Base-by-base conservation (phyloP, 2,888 invertebrate genomes). In the Cosmopolites sordidus region DNA sequence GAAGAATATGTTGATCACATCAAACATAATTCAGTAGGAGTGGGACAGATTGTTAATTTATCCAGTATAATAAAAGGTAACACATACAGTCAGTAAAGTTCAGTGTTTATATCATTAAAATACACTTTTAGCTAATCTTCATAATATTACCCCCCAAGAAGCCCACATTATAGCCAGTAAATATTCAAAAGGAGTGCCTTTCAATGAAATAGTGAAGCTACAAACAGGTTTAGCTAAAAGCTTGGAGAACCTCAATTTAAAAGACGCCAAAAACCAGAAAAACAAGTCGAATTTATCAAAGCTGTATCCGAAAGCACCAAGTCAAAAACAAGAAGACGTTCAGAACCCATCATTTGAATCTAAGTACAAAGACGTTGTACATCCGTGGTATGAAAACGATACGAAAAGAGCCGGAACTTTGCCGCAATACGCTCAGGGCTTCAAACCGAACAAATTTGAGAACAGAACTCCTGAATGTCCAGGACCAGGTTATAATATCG, bases 1-100 rank as follows among this genome's bases (percentile, higher is more conserved):
- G 68, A 72, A 44, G 74, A 75, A 50, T 75, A 75, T 56, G 67
- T 75, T 14, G 66, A 67, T n/a, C 72, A 75, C 51, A 63, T 75
- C 17, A 72, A 73, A 46, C 67, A 70, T 43, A 67, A 65, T 43
- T 72, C 71, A 43, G 74, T 72, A 8, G 75, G 75, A 12, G 66
- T 73, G 1, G 74, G 74, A 1, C 70, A 72, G 29, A 63, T 74
- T 15, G 65, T 72, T 16, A 64, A 59, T 54, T 49, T 66, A 15
- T 64, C 63, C 4, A 63, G 49, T 46, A 59, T 65, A 27, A 63
- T 64, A 15, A 64, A 61, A 51, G 63, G 63, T 45, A 62, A 58
- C 11, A 33, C 33, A 22, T 8, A 5, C 8, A n/a, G n/a, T n/a
- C n/a, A n/a, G n/a, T n/a, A n/a, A n/a, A n/a, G n/a, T n/a, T n/a